Base-by-base conservation (phyloP, 2,797 vertebrate genomes). In the Enteromius fasciolatus region DNA sequence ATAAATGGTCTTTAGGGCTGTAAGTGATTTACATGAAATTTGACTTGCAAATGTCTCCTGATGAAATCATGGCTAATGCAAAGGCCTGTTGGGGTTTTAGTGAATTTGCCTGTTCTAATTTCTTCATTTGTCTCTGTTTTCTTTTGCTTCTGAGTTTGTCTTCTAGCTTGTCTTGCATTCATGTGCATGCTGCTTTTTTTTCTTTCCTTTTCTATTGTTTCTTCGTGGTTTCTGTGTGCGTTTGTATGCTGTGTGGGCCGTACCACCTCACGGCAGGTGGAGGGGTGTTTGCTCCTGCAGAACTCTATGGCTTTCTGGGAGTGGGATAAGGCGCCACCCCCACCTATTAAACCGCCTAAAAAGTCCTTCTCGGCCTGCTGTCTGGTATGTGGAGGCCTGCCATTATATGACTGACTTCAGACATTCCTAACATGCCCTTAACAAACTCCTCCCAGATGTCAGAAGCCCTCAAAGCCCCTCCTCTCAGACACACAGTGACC, bases 281-380 rank as follows among this genome's bases (percentile, higher is more conserved):
- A 95, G 94, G 95, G 94, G 90, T 93, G 94, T 94, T 91, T 95
- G 93, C 91, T 96, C 90, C 93, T 92, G 90, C 96, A 96, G 94
- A 97, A 97, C 93, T 97, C 95, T 91, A 95, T 97, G 96, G 95
- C 95, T 85, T 97, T 97, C 94, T 97, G 96, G 97, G 96, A 98
- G 93, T 97, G 96, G 97, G 96, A 97, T 91, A 95, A 96, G 93
- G 94, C 94, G 61, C 93, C 92, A 87, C 92, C 94, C 93, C 95
- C 92, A 84, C 95, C 95, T 89, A 85, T 94, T 93, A 95, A 95
- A 91, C 96, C 94, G 82, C 96, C 97, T 90, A 97, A 97, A 97
- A 98, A 98, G 91, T 97, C 96, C 89, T 96, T 95, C 92, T 98
- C 97, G 87, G 95, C 96, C 72, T 96, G 96, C 93, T 97, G 96